These are phyloP conservation scores for Coboldia fuscipes DNA, from an alignment of 1,140 invertebrate genomes.

Conservation along the genomic window DNA sequence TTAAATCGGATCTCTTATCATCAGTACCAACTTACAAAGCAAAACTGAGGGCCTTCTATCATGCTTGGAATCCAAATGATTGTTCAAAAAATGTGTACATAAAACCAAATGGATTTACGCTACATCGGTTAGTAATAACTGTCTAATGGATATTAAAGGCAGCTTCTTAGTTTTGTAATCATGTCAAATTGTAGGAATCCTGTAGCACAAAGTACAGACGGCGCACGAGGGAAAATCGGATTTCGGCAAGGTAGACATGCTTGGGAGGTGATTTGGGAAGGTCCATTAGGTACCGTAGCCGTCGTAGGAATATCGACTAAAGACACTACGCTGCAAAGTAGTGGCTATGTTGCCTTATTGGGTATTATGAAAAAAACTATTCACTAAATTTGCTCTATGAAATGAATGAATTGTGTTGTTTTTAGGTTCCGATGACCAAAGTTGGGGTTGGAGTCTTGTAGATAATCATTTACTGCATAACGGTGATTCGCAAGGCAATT, in stretches of 20 bases:
- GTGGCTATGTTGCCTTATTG: constrained; percentile 84
- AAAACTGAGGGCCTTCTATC: constrained; percentile 82
- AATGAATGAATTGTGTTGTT: neutral
- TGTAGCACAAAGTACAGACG: constrained; percentile 96
- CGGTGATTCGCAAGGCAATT: constrained; percentile 87
- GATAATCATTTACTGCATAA: constrained; percentile 95
- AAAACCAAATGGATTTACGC: constrained; percentile 90
- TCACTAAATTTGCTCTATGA: neutral
- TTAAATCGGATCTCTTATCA: constrained; percentile 80
- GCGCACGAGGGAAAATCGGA: constrained; percentile 83
- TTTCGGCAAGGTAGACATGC: constrained; percentile 85
- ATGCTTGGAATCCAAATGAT: constrained; percentile 95
- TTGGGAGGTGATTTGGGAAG: constrained; percentile 99
- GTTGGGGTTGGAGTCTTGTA: constrained; percentile 98
- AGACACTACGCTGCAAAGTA: constrained; percentile 73
- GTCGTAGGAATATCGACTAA: constrained; percentile 91
- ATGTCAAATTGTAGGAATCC: constrained; percentile 48
- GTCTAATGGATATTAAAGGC: neutral
- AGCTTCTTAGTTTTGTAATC: neutral
- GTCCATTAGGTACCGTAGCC: constrained; percentile 74
- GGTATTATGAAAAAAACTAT: no score
- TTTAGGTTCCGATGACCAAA: constrained; percentile 92
- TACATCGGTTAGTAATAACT: constrained; percentile 43
- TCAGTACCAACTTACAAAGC: constrained; percentile 81
- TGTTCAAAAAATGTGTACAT: constrained; percentile 94